These are phyloP conservation scores for Sphaeramia orbicularis DNA, from an alignment of 2,797 vertebrate species.

Conservation along the genomic window DNA sequence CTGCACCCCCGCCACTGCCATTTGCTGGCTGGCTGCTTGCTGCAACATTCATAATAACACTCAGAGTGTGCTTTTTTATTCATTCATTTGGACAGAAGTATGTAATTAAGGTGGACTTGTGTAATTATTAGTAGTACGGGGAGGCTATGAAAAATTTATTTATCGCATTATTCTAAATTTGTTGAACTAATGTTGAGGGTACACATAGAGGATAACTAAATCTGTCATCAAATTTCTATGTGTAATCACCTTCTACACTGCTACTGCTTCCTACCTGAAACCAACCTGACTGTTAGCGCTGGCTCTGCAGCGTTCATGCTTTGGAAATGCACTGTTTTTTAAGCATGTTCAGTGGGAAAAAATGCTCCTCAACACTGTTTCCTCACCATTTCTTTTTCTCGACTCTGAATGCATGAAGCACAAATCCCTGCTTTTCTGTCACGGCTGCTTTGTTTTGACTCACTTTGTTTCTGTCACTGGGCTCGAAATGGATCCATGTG, in stretches of 20 bases:
- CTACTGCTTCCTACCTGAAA: background rate
- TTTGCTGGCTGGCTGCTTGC: constrained; percentile 82
- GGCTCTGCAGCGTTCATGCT: constrained; percentile 33
- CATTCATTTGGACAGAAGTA: too few species aligned
- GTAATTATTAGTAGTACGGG: too few species aligned
- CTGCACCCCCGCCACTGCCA: constrained; percentile 89
- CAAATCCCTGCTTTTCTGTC: constrained; percentile 71
- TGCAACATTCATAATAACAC: background rate
- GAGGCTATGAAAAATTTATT: too few species aligned
- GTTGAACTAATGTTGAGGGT: too few species aligned
- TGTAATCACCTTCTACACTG: background rate
- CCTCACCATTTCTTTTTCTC: constrained; percentile 47
- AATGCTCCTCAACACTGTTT: constrained; percentile 30
- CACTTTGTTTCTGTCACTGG: constrained; percentile 67
- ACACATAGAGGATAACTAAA: too few species aligned
- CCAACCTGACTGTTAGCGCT: background rate
- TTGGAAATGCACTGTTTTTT: constrained; percentile 61
- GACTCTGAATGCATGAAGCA: constrained; percentile 87
- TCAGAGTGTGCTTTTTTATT: background rate
- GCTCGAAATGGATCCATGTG: constrained; percentile 48
- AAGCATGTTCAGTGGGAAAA: constrained; percentile 55
- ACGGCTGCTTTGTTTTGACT: constrained; percentile 68
- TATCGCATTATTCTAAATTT: too few species aligned
- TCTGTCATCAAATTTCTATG: too few species aligned
- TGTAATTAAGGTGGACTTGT: too few species aligned